Evolutionary conservation across 2,113 vertebrate genomes (phyloP).

Genomic region (Erinaceus europaeus): DNA sequence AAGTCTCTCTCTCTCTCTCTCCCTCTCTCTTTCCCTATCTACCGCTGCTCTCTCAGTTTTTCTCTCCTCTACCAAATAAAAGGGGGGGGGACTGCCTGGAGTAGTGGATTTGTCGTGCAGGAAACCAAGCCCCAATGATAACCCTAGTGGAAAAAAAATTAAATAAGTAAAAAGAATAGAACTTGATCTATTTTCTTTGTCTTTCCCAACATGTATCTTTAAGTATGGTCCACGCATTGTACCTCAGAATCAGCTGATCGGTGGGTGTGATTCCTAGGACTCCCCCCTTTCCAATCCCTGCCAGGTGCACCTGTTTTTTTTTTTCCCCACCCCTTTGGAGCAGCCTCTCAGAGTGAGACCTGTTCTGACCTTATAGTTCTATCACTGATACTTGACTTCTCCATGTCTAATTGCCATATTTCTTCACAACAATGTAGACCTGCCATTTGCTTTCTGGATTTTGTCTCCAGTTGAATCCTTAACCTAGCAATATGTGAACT

Average conservation of each 20-base stretch:
- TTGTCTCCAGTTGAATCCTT: background rate
- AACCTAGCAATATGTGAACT: background rate
- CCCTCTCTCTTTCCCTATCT: too few species aligned
- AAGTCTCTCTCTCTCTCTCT: too few species aligned
- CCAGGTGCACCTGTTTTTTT: too few species aligned
- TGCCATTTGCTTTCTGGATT: background rate
- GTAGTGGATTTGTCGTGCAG: too few species aligned
- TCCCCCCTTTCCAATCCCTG: too few species aligned
- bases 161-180: too few species aligned
- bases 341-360: background rate
- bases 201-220: background rate
- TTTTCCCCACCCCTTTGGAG: background rate
- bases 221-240: background rate
- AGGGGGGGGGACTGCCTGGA: too few species aligned
- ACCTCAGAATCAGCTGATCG: background rate
- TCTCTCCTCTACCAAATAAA: too few species aligned
- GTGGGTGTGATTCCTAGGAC: background rate
- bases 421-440: background rate
- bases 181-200: background rate
- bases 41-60: too few species aligned
- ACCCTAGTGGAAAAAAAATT: too few species aligned
- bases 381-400: background rate
- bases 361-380: background rate
- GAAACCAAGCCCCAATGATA: too few species aligned
- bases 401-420: background rate